A percentile compares a stretch with the other conserved stretches of the same genome.
Conservation (phyloP, 2,113 vertebrate species). For the Amphiprion ocellaris region DNA sequence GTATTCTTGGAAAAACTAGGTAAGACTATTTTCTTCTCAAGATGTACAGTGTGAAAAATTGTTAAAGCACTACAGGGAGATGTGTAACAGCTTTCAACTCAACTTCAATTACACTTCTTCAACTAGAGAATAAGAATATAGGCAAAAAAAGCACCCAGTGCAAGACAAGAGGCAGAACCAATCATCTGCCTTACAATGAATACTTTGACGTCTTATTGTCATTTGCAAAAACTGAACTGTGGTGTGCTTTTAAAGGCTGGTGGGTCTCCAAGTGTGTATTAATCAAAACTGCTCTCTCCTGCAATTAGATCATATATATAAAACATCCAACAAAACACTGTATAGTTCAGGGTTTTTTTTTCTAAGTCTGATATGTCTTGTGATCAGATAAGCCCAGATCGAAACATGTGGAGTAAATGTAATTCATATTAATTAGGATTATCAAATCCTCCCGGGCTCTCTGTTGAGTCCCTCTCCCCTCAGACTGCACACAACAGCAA, state of each 20-base stretch:
- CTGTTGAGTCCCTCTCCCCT: slow-evolving; percentile 10
- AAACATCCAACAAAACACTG: not conserved
- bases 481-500: slow-evolving; percentile 26
- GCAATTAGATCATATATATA: not conserved
- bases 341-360: not conserved
- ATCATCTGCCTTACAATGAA: slow-evolving; percentile 8
- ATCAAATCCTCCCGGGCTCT: slow-evolving; percentile 21
- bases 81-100: not conserved
- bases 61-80: slow-evolving; percentile 1
- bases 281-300: slow-evolving; percentile 8
- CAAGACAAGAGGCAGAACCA: slow-evolving; percentile 3
- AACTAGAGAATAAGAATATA: not conserved
- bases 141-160: not conserved
- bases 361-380: not conserved
- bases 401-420: slow-evolving; percentile 32
- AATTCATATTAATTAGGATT: slow-evolving; percentile 52
- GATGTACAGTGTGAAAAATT: not conserved
- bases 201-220: slow-evolving; percentile 14
- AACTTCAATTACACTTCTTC: slow-evolving; percentile 14
- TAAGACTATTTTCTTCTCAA: not conserved
- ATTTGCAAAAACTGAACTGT: slow-evolving; percentile 6
- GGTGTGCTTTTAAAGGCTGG: slow-evolving; percentile 24
- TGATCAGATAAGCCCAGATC: slow-evolving; percentile 11
- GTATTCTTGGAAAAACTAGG: too few species aligned
- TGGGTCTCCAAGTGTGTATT: not conserved